These are phyloP conservation scores for Drosophila anomalata DNA, from an alignment of 2,888 invertebrate species.

Conservation along the genomic window DNA sequence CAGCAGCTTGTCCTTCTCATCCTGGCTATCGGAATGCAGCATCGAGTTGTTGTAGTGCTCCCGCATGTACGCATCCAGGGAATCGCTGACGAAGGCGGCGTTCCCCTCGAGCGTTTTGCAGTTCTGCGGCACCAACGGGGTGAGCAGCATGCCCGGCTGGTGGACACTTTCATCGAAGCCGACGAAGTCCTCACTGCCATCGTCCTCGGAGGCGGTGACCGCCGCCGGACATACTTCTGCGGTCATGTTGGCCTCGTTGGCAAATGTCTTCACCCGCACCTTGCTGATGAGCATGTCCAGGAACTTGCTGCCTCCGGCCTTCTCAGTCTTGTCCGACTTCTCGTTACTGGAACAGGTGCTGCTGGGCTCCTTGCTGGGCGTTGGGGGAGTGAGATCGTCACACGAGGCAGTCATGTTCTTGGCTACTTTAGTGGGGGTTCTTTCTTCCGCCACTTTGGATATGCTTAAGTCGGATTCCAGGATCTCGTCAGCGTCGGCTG, in stretches of 20 bases:
- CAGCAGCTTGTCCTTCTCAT: slow-evolving; percentile 53
- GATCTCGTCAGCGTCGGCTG: not conserved
- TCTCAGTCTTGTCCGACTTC: slow-evolving; percentile 35
- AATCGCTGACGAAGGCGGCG: slow-evolving; percentile 84
- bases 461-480: not conserved
- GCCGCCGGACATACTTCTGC: slow-evolving; percentile 6
- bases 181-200: slow-evolving; percentile 73
- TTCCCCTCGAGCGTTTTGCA: slow-evolving; percentile 65
- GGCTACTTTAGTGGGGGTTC: slow-evolving; percentile 14
- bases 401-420: slow-evolving; percentile 1
- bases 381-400: slow-evolving; percentile 26
- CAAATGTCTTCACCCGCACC: slow-evolving; percentile 67
- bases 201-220: slow-evolving; percentile 41
- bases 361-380: slow-evolving; percentile 16
- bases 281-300: slow-evolving; percentile 82
- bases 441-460: slow-evolving; percentile 18
- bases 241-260: slow-evolving; percentile 43
- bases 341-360: slow-evolving; percentile 38
- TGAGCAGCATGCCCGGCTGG: slow-evolving; percentile 82
- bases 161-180: slow-evolving; percentile 82
- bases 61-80: slow-evolving; percentile 85
- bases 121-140: slow-evolving; percentile 78
- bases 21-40: slow-evolving; percentile 20
- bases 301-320: slow-evolving; percentile 67
- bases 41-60: slow-evolving; percentile 81